Evolutionary conservation across 2,797 vertebrate species (phyloP), one percentile per base, ranked within the genome.

Genomic region (Enteromius paludinosus): DNA sequence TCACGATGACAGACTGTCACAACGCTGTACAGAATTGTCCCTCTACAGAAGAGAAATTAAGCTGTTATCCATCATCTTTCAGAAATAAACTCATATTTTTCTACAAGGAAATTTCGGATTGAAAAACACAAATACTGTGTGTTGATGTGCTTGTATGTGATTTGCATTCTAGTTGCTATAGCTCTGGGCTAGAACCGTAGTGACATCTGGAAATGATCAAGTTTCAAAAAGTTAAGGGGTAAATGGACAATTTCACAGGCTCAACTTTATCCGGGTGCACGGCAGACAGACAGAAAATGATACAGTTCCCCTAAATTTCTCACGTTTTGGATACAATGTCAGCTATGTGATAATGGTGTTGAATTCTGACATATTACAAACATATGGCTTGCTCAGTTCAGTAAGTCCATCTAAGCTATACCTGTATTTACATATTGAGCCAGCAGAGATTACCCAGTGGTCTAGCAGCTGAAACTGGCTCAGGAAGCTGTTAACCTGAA

Each of bases 201-300:
- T 28, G 35, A 28, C 85, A 90, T 85, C 85, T 88, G 87, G 86
- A 78, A 82, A 81, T 75, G 47, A 87, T 86, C 84, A 47, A 69
- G 82, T 70, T 79, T 69, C 79, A n/a, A 81, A 81, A 74, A 62
- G 61, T 88, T 84, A 76, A 68, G 61, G 49, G 79, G 78, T 77
- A 83, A 79, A 35, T 78, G 54, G 69, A 68, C 33, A 77, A 84
- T 84, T 87, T 82, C 81, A 73, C 59, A 81, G 64, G 73, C 68
- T 79, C 45, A 78, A 62, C 72, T 76, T 86, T 75, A 87, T 77
- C 86, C 84, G 73, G 83, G 77, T 79, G 38, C 9, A 81, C 69
- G 23, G 23, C 47, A 85, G 69, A 38, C 83, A 83, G 41, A 66
- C 66, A 11, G 76, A 82, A 85, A 79, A 83, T 71, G 38, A 82